phyloP scores from a whole-genome alignment of 2,113 vertebrate species.

The Podarcis cretensis region DNA sequence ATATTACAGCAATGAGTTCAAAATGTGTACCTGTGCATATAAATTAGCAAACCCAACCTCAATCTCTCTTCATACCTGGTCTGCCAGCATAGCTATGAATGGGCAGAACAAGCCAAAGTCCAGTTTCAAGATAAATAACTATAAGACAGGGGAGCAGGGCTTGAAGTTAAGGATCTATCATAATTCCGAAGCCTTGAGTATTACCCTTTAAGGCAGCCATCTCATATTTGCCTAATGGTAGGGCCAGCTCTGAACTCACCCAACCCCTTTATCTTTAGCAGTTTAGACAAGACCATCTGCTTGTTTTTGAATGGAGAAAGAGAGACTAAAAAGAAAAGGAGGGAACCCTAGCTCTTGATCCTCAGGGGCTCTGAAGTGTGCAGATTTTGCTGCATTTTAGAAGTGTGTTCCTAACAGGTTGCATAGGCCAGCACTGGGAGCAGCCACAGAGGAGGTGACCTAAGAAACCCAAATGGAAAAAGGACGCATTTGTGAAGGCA shows the following conservation, averaged over 20 bases:
- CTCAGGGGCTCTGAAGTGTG: neutral
- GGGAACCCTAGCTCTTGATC: neutral
- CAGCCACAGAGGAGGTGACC: neutral
- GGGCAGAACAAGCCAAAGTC: too few species aligned
- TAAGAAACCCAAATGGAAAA: neutral
- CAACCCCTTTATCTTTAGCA: neutral
- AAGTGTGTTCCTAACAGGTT: slow-evolving; percentile 8
- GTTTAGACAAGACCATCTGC: neutral
- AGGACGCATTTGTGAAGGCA: neutral
- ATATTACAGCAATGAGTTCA: too few species aligned
- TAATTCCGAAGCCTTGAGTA: too few species aligned
- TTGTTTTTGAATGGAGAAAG: neutral
- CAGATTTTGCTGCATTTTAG: slow-evolving; percentile 3
- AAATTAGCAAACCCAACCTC: too few species aligned
- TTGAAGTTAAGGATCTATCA: too few species aligned
- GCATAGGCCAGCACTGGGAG: neutral
- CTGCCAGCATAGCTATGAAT: too few species aligned
- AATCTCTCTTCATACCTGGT: too few species aligned
- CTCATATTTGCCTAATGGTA: neutral
- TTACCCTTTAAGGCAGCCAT: neutral
- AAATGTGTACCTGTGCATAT: too few species aligned
- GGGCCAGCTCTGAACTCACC: neutral
- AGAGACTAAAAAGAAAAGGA: slow-evolving; percentile 25
- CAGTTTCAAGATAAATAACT: too few species aligned
- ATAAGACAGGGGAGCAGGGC: too few species aligned